Base-by-base conservation (phyloP, 1,140 invertebrate species). In the Caenorhabditis latens region DNA sequence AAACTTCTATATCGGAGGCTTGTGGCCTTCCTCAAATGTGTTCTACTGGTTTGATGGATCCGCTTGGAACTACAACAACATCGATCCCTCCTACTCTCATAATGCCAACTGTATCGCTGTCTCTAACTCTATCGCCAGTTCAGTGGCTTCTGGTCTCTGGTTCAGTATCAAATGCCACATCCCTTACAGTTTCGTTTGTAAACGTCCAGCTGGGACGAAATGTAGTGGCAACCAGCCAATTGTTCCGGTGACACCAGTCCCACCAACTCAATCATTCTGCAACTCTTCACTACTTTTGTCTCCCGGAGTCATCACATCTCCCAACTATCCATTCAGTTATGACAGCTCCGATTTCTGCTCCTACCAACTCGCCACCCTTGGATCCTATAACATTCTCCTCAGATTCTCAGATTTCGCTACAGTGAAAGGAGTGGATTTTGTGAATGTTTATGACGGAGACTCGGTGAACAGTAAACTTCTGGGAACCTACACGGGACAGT, bases 21-120 rank as follows among this genome's bases (percentile, higher is more conserved):
- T 24, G 65, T 67, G 65, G 65, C 65, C 65, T 1, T 5, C 42
- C 16, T 3, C n/a, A 13, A 21, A 67, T 40, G 65, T 67, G 8
- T 67, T 43, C 65, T 43, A 67, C 14, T 67, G 65, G 65, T 19
- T 67, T 16, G 65, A 67, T 16, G 65, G 65, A 14, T 67, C 65
- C 13, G 40, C 16, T 4, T 67, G 65, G 65, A 19, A 9, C 3
- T 67, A 67, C 16, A 46, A 67, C 32, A 67, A 67, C 16, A 43
- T 67, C 0, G 65, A 67, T 19, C 65, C 21, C 13, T 43, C 42
- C 2, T 43, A 67, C 19, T 42, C 42, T 40, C 32, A 46, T 43
- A 40, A 16, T 6, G 9, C 65, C 0, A 46, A 8, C 2, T 67
- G 65, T 46, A 21, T 67, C 6, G 19, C 42, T 4, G 43, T 67